phyloP scores from a whole-genome alignment of 1,140 invertebrate genomes.

The Triops longicaudatus region DNA sequence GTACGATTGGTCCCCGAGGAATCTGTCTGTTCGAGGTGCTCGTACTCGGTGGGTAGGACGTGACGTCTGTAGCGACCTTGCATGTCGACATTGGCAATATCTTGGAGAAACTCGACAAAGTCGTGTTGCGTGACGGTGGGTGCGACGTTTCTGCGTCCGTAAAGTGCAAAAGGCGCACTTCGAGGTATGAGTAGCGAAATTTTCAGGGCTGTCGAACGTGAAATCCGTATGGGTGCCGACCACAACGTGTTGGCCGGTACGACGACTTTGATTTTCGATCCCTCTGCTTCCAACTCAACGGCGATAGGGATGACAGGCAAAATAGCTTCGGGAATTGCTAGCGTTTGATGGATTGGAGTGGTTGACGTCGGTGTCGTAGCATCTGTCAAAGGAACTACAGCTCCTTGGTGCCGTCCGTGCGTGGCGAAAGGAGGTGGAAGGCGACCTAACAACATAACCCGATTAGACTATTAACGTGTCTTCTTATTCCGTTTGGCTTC shows the following conservation, averaged over 20 bases:
- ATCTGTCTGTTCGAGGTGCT: not conserved
- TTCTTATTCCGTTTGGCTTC: not conserved
- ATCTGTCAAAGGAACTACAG: slow-evolving; percentile 11
- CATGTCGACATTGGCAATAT: slow-evolving; percentile 29
- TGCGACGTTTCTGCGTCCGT: slow-evolving; percentile 79
- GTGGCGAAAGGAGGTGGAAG: slow-evolving; percentile 6
- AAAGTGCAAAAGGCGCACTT: slow-evolving; percentile 87
- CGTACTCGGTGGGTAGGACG: not conserved
- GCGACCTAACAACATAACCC: slow-evolving; percentile 11
- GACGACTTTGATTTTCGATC: slow-evolving; percentile 21
- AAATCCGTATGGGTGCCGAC: slow-evolving; percentile 18
- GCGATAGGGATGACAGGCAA: slow-evolving; percentile 13
- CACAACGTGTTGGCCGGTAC: slow-evolving; percentile 23
- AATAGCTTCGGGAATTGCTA: slow-evolving; percentile 2
- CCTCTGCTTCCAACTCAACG: slow-evolving; percentile 24
- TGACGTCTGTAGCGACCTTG: slow-evolving; percentile 26
- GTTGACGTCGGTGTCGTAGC: slow-evolving; percentile 4
- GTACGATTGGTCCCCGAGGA: slow-evolving; percentile 47
- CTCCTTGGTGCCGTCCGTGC: not conserved
- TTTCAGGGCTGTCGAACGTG: slow-evolving; percentile 20
- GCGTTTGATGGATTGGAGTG: not conserved
- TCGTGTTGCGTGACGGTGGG: slow-evolving; percentile 93
- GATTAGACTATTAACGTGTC: slow-evolving; percentile 12
- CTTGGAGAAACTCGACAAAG: slow-evolving; percentile 80
- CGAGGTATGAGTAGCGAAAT: slow-evolving; percentile 81